Evolutionary conservation across 1,140 invertebrate genomes (phyloP), one percentile per base, ranked within the genome.

Genomic region (Macrostomum lignano): DNA sequence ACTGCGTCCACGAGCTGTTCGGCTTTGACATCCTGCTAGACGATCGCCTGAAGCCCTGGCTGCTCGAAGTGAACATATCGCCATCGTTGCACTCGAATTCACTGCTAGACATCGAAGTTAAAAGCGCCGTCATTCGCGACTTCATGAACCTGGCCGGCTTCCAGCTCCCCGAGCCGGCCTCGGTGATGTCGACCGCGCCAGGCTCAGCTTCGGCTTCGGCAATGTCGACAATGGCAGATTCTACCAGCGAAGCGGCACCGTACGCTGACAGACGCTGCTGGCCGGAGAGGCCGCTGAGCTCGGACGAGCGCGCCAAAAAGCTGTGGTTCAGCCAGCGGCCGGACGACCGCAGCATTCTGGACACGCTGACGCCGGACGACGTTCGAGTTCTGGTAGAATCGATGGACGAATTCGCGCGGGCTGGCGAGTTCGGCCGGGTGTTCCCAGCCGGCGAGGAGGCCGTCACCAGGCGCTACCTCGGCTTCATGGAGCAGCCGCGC

Each of bases 21-120:
- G 82, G 82, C 7, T 88, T 88, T 54, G 82, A 91, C 54, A 75
- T 91, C 39, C 52, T 93, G 7, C 69, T 93, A 26, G 82, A 91
- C 55, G 70, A 75, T 39, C 68, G 70, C 39, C 55, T 84, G 33
- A 82, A 84, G 51, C 79, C 82, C 0, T 91, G 81, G 81, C 54
- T 93, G n/a, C 51, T 88, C 28, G 82, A 91, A 44, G 56, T 61
- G 17, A 60, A 60, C 44, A 56, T 60, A 17, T 57, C 54, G 31
- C 57, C 57, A 2, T 57, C 52, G 55, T 58, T 60, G 19, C 52
- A 60, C 46, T 60, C 56, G 30, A 58, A 52, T 41, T 57, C 55
- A 17, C 46, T 48, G 33, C 37, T 60, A 10, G 56, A 60, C 35
- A 42, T 57, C 7, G 52, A 48, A 37, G 46, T 60, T 25, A 60